Conservation (phyloP, 2,888 invertebrate species). For the Perdita meconis region DNA sequence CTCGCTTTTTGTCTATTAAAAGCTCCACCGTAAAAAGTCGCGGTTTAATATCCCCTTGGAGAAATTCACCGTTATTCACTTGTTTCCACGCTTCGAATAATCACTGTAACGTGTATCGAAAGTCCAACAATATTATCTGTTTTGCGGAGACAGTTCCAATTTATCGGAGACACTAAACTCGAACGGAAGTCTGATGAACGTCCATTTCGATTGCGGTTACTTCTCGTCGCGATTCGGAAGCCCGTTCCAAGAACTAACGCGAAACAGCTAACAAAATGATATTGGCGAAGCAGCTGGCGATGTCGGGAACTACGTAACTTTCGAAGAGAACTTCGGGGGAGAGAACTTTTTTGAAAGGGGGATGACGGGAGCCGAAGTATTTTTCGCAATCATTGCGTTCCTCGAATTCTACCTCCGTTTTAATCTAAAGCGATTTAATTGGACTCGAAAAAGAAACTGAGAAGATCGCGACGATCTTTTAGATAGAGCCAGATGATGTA, state of each 20-base stretch:
- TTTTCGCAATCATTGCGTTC: too few relatives aligned
- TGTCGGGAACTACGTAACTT: not conserved
- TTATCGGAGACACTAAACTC: not conserved
- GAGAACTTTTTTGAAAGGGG: not conserved
- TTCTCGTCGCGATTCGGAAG: slow-evolving; percentile 24
- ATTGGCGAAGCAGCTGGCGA: slow-evolving; percentile 13
- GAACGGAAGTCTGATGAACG: slow-evolving; percentile 10
- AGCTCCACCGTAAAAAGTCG: not conserved
- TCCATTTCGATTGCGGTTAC: slow-evolving; percentile 31
- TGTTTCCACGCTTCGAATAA: too few relatives aligned
- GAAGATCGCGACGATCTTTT: too few relatives aligned
- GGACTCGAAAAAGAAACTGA: too few relatives aligned
- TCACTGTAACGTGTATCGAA: too few relatives aligned
- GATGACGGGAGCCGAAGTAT: not conserved
- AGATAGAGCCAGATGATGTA: too few relatives aligned
- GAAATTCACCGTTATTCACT: too few relatives aligned
- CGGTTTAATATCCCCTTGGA: too few relatives aligned
- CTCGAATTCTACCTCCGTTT: too few relatives aligned
- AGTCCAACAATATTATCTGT: too few relatives aligned
- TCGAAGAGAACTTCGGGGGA: slow-evolving; percentile 1
- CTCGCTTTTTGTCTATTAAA: not conserved
- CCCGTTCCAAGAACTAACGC: not conserved
- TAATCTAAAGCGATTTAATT: too few relatives aligned
- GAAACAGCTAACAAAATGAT: slow-evolving; percentile 14
- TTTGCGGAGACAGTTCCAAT: slow-evolving; percentile 6